phyloP scores from a whole-genome alignment of 2,888 invertebrate species.

The Campopleginae sp. region DNA sequence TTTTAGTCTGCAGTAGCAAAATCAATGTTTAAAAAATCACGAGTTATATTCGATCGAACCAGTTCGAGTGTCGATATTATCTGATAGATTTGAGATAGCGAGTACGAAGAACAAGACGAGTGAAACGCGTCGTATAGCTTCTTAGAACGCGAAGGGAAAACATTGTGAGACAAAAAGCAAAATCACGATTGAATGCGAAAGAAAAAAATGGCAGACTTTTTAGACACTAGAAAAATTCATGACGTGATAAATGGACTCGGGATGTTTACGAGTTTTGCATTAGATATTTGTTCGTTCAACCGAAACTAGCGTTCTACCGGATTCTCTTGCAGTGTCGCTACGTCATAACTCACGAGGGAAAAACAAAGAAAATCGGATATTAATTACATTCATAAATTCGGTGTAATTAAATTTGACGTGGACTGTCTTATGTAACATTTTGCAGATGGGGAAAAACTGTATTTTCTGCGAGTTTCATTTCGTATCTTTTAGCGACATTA shows the following conservation, averaged over 20 bases:
- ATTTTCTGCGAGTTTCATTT: background rate
- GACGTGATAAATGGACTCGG: background rate
- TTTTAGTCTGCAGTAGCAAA: background rate
- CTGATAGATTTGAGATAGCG: conserved; percentile 48
- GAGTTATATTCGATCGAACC: background rate
- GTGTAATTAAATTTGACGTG: background rate
- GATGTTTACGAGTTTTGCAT: background rate
- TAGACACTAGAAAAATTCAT: background rate
- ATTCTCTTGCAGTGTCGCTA: background rate
- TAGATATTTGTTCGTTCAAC: background rate
- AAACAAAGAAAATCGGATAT: background rate
- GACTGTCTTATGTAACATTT: background rate
- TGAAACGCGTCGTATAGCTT: conserved; percentile 27
- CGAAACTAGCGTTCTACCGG: background rate
- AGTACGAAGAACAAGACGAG: conserved; percentile 30
- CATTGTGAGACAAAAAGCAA: conserved; percentile 8
- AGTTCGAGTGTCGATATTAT: conserved; percentile 15
- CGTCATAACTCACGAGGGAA: background rate
- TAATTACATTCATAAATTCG: background rate
- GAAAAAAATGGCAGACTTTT: conserved; percentile 1
- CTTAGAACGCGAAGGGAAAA: conserved; percentile 19
- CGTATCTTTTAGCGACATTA: background rate
- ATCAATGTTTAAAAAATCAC: background rate
- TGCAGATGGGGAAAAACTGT: background rate
- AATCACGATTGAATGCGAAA: conserved; percentile 25